Base-by-base conservation (phyloP, 64 coral and sea anemone species). In the Actinia equina region DNA sequence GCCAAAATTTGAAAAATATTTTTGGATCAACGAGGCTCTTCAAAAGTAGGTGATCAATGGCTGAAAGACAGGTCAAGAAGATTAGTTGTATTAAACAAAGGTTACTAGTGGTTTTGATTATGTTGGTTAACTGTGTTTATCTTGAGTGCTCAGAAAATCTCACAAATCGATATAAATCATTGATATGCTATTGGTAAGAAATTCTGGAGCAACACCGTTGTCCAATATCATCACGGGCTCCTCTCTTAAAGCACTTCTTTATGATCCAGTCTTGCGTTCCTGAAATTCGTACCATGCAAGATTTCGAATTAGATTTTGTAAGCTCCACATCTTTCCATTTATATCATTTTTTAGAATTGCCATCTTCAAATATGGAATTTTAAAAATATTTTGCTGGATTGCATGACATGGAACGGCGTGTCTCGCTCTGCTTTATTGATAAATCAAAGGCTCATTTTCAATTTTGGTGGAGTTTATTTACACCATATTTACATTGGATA, bases 401-500 rank as follows among this genome's bases (percentile, higher is more conserved):
- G n/a, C n/a, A n/a, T n/a, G n/a, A n/a, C n/a, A n/a, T n/a, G n/a
- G n/a, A n/a, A n/a, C n/a, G n/a, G n/a, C n/a, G n/a, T n/a, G n/a
- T n/a, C n/a, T n/a, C n/a, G n/a, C n/a, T n/a, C n/a, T 56, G 54
- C 54, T 11, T 7, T 56, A 15, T 56, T 56, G 14, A 56, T 56
- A 56, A 56, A 56, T 26, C 11, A 37, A 5, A 74, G 23, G 41
- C 69, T 14, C 23, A 74, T 0, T 10, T 14, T 74, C 1, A 37
- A n/a, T n/a, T n/a, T n/a, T n/a, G n/a, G n/a, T 65, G 69, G 69
- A 1, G 10, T 74, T 74, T 74, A 74, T 74, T 74, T 74, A 74
- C 69, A 74, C 69, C 9, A 30, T 74, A 74, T 74, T 74, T 74
- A 74, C 69, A n/a, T n/a, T n/a, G n/a, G n/a, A 74, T 74, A 12